Evolutionary conservation across 2,797 vertebrate genomes (phyloP).

Genomic region (Sebastes steindachneri): DNA sequence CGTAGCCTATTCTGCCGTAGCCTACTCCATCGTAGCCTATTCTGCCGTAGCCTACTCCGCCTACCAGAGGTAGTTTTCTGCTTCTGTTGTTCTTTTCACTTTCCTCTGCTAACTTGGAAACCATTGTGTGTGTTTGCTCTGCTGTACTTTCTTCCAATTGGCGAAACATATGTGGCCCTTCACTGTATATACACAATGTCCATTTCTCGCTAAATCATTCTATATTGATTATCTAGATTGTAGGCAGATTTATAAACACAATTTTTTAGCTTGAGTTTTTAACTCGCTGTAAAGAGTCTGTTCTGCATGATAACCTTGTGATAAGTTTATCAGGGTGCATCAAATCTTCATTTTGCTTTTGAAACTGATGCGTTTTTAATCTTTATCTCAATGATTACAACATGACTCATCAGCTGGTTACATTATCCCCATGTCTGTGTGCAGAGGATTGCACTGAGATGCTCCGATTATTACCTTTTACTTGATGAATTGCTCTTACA

Average conservation of each 20-base stretch:
- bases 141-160: neutral
- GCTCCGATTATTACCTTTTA: neutral
- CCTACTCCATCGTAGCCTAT: too few species aligned
- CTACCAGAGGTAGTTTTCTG: too few species aligned
- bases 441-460: neutral
- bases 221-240: too few species aligned
- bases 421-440: neutral
- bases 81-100: too few species aligned
- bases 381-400: neutral
- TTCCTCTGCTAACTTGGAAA: neutral
- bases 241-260: neutral
- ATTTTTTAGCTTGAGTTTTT: neutral
- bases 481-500: neutral
- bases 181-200: neutral
- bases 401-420: neutral
- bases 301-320: slow-evolving; percentile 20
- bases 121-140: neutral
- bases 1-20: too few species aligned
- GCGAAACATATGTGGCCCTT: neutral
- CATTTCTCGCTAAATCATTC: neutral
- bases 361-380: neutral
- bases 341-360: neutral
- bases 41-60: too few species aligned
- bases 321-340: neutral
- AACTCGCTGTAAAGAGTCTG: neutral